Percentiles rank a stretch among this genome's conserved stretches.
Evolutionary conservation across 2,797 vertebrate genomes (phyloP).

Genomic region (Gobio occitaniae): DNA sequence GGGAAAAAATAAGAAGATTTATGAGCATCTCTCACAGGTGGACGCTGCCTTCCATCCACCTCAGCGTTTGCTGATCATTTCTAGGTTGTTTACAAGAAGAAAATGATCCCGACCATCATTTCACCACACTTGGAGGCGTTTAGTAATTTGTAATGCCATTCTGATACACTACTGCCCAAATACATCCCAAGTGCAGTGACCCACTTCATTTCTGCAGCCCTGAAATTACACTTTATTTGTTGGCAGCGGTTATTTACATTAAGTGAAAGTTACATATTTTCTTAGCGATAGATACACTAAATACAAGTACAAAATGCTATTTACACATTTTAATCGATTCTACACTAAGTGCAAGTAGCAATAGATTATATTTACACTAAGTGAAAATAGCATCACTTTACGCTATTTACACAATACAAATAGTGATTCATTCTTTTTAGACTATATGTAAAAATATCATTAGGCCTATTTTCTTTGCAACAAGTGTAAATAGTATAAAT

Average conservation of each 20-base stretch:
- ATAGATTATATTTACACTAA: too few relatives aligned
- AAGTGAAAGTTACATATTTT: too few relatives aligned
- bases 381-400: too few relatives aligned
- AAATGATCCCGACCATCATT: slow-evolving; percentile 52
- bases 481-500: too few relatives aligned
- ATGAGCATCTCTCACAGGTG: slow-evolving; percentile 32
- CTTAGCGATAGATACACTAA: too few relatives aligned
- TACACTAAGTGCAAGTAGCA: too few relatives aligned
- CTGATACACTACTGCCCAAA: slow-evolving; percentile 16
- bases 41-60: slow-evolving; percentile 44
- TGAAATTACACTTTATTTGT: neutral
- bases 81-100: slow-evolving; percentile 53
- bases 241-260: neutral
- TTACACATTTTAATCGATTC: too few relatives aligned
- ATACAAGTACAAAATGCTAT: too few relatives aligned
- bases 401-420: too few relatives aligned
- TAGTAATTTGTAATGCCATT: slow-evolving; percentile 27
- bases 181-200: slow-evolving; percentile 10
- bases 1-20: slow-evolving; percentile 13
- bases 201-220: neutral
- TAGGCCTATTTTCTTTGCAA: too few relatives aligned
- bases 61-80: slow-evolving; percentile 47
- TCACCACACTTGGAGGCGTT: slow-evolving; percentile 33
- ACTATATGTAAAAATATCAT: too few relatives aligned
- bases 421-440: too few relatives aligned